Evolutionary conservation across 2,113 vertebrate species (phyloP), one percentile per base, ranked within the genome.

Genomic region (Halcyon senegalensis): DNA sequence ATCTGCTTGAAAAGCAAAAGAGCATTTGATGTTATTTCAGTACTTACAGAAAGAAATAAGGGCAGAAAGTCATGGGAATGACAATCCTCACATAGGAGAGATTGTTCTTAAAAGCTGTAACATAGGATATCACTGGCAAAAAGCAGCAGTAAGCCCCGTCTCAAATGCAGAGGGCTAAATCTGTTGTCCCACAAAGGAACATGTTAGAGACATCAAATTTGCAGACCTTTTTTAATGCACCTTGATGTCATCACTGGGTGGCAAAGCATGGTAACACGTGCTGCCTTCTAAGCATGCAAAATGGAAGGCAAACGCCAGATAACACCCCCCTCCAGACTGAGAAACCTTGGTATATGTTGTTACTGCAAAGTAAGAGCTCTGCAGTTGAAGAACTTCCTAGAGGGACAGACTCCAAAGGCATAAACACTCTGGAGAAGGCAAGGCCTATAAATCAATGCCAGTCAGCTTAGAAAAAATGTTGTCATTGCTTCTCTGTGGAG

Each of bases 401-500:
- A 87, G 59, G 64, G n/a, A 25, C 53, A 59, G 46, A 48, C 46
- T 87, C 35, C 33, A 56, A 73, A 85, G 53, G 64, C 9, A 43
- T 58, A 73, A 66, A 64, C 75, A 75, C 16, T 9, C 78, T 75
- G 73, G 58, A 90, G 90, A 70, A 67, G 48, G 64, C 44, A 90
- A 87, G 31, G 72, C 53, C 88, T 83, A 85, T 53, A 93, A 85
- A 94, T 84, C 84, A 91, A 44, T 33, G 56, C 58, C 84, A 89
- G 90, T 60, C 83, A 95, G 51, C 84, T 89, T 21, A 83, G 72
- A 63, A 95, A 86, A 95, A 84, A 87, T 68, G 64, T 77, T 96
- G 94, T 62, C 84, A 74, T 77, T 89, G 78, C 90, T 94, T 55
- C 83, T 78, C 93, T 77, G 81, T 70, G 75, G 73, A 89, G 76